Base-by-base conservation (phyloP, 2,888 invertebrate genomes). In the Thecophora atra region DNA sequence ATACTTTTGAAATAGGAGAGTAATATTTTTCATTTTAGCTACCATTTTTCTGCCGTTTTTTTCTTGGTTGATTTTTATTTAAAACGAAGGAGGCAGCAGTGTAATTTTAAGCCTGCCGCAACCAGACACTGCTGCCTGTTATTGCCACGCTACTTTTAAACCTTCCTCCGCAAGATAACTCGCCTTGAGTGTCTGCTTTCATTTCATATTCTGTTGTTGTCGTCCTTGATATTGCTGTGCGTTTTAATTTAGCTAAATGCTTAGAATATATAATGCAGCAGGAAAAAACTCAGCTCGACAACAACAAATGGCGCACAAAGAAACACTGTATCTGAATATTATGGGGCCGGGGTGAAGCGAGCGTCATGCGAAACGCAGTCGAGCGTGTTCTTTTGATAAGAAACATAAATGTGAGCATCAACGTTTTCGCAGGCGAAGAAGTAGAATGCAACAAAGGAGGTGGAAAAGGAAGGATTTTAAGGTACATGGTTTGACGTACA, bases 381-480 rank as follows among this genome's bases (percentile, higher is more conserved):
- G 77, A 77, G 80, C 72, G 77, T 77, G 79, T 80, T 79, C 75
- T 78, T 75, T 76, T 76, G 81, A 81, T 81, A 81, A 81, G 77
- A 74, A 77, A 77, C n/a, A 75, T 68, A 26, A 58, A 68, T 56
- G 68, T 28, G 56, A 56, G 68, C 58, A 56, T 58, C 58, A 68
- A 68, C 56, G 58, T 56, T 58, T 68, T n/a, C 15, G 52, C 37
- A 17, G 26, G 51, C 42, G 37, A 26, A 54, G 19, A 47, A 66
- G n/a, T n/a, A 66, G 66, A 52, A 54, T 66, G 47, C 51, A 51
- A n/a, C 51, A 51, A 51, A 6, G 51, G 17, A 17, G n/a, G 17
- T 13, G 21, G 54, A 54, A 24, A 8, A 54, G 54, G 17, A n/a
- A 1, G 21, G 54, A n/a, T 54, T 11, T n/a, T n/a, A 51, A 51